Evolutionary conservation across 1,140 invertebrate species (phyloP), one percentile per base, ranked within the genome.

Genomic region (Drosophila melanica): DNA sequence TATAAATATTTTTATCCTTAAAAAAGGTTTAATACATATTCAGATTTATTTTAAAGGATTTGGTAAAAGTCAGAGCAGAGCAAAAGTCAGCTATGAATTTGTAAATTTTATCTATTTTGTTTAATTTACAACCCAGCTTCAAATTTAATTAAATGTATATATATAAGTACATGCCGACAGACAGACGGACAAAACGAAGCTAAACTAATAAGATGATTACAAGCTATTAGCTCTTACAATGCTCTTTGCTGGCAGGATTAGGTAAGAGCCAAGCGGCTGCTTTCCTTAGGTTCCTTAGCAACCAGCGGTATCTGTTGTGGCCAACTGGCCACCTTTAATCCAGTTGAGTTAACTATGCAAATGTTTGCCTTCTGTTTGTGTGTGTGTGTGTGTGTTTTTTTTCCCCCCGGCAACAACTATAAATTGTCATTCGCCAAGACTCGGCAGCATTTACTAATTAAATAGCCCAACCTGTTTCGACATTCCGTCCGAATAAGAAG

Each of bases 381-480:
- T 35, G 7, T 35, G 30, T 33, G 30, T 33, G 6, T 67, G n/a
- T n/a, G n/a, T n/a, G n/a, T n/a, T n/a, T n/a, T n/a, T n/a, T n/a
- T n/a, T n/a, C n/a, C n/a, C n/a, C 16, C 30, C 37, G 35, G 39
- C 67, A 70, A 51, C 47, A 80, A 70, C 74, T 62, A 81, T 87
- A 77, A 81, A 75, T 85, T 87, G 85, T 69, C 70, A 81, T 87
- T 85, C 68, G 51, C 57, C 54, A 63, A 48, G 71, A 58, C 54
- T 65, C 51, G 53, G 59, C 68, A 75, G 77, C 75, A 67, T 87
- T 86, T 75, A 73, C 75, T 87, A 85, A 85, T 85, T 80, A 87
- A 85, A 79, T 77, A 74, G 59, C 54, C 63, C 58, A 64, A 60
- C 70, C 71, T 74, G 42, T 58, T 30, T 39, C 45, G 63, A 33